These are phyloP conservation scores for Piaya cayana DNA, from an alignment of 2,113 vertebrate species.

Conservation along the genomic window DNA sequence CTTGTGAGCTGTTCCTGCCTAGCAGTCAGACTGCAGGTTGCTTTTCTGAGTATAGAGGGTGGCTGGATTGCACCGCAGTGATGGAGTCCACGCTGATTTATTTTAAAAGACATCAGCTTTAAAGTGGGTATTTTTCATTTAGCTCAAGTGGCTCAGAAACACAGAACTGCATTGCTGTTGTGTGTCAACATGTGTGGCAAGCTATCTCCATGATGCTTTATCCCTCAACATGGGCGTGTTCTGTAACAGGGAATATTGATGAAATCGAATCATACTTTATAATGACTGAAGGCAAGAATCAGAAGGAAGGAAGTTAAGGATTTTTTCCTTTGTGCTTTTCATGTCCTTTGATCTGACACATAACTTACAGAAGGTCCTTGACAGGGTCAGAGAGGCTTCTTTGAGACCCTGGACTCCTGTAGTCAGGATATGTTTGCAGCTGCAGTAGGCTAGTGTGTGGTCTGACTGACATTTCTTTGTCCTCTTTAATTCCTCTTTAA, in stretches of 20 bases:
- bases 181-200: not conserved
- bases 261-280: not conserved
- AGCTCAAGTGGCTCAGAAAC: not conserved
- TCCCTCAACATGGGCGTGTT: not conserved
- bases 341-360: not conserved
- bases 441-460: not conserved
- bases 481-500: slow-evolving; percentile 4
- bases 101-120: not conserved
- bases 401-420: not conserved
- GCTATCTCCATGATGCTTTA: not conserved
- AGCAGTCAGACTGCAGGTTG: not conserved
- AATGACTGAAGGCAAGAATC: not conserved
- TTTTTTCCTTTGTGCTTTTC: not conserved
- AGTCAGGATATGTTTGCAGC: not conserved
- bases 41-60: not conserved
- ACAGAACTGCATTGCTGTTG: not conserved
- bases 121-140: not conserved
- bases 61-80: not conserved
- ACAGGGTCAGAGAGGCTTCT: not conserved
- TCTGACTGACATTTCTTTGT: not conserved
- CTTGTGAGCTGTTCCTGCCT: not conserved
- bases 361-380: not conserved
- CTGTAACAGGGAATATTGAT: not conserved
- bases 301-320: not conserved
- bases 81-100: not conserved